Percentiles rank a stretch among this genome's conserved stretches.
phyloP scores from a whole-genome alignment of 2,797 vertebrate genomes.

The Emys orbicularis region DNA sequence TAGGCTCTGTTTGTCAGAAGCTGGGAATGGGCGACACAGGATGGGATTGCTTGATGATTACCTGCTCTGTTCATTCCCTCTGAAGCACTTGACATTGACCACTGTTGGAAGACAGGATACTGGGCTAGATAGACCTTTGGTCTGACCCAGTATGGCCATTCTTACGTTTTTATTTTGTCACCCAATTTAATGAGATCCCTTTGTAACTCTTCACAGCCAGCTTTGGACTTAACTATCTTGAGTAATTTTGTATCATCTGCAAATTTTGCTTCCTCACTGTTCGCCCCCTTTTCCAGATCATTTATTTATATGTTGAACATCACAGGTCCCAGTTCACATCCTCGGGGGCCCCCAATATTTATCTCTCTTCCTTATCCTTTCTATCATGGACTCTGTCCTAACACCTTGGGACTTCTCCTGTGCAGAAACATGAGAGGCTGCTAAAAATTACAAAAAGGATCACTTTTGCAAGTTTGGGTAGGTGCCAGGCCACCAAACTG shows the following conservation, averaged over 20 bases:
- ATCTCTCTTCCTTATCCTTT: background rate
- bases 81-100: no score
- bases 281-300: background rate
- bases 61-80: no score
- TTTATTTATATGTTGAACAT: background rate
- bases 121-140: no score
- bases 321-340: background rate
- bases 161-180: background rate
- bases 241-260: background rate
- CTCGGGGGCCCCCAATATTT: background rate
- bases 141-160: no score
- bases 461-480: background rate
- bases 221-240: background rate
- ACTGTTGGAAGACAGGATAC: no score
- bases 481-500: background rate
- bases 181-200: background rate
- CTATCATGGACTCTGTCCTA: background rate
- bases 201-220: background rate
- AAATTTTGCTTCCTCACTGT: background rate
- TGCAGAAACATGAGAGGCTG: background rate
- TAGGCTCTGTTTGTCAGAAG: no score
- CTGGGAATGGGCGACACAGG: no score
- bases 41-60: no score
- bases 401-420: background rate
- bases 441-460: background rate